Base-by-base conservation (phyloP, 2,797 vertebrate species). In the Acropternis orthonyx region DNA sequence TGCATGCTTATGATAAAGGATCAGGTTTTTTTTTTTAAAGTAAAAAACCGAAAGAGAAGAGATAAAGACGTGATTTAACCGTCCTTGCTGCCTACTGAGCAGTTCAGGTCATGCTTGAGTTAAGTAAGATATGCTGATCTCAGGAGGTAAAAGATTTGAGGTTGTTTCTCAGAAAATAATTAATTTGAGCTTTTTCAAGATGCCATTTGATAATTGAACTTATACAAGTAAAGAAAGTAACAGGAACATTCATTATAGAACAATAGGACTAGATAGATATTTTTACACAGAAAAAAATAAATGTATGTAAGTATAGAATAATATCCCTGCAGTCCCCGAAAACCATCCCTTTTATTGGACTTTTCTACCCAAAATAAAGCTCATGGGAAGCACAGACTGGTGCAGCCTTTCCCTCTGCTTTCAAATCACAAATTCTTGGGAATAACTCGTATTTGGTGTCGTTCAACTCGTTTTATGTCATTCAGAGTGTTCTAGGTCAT, bases 401-500 rank as follows among this genome's bases (percentile, higher is more conserved):
- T 14, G 39, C 69, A 4, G 30, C 62, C 34, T 56, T 46, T 34
- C 30, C 2, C 30, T 55, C 37, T 8, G 24, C 82, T 46, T 30
- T 43, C 41, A 71, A 44, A 0, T 41, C 24, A 1, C 46, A 39
- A 4, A 56, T 49, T 43, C 46, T 49, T 8, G 62, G 13, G 52
- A 30, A 13, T 41, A 48, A 6, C 43, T 61, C 28, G 0, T 3
- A 0, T 65, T 88, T 59, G 19, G 8, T 56, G 17, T 28, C 37
- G 12, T 9, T 36, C n/a, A 2, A 0, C 52, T 0, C 3, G 0
- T 66, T 85, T 37, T 37, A 12, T 61, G 17, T 30, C 37, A 7
- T 5, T 30, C 41, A 1, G 0, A 2, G 7, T 26, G 68, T 28
- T 37, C 37, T 62, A 32, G 62, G 30, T 24, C 34, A 39, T 30